Conservation (phyloP, 2,888 invertebrate species). For the Drosophila prostipennis region DNA sequence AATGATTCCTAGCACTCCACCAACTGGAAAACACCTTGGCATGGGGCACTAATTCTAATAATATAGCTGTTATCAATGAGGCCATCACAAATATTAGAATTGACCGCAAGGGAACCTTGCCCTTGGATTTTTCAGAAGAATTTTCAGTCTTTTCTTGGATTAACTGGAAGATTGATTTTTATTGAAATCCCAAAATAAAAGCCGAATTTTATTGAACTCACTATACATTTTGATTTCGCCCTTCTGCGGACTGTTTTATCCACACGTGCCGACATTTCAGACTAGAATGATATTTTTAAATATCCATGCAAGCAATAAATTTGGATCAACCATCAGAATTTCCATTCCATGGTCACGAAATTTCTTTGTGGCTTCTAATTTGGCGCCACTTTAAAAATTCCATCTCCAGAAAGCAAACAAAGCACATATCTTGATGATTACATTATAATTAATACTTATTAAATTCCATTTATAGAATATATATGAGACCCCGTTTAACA, state of each 20-base stretch:
- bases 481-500: background rate
- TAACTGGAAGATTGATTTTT: background rate
- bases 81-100: background rate
- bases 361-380: background rate
- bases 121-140: background rate
- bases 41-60: too few species aligned
- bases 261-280: background rate
- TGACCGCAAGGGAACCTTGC: background rate
- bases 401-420: background rate
- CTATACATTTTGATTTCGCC: background rate
- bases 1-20: too few species aligned
- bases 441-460: too few species aligned
- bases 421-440: too few species aligned
- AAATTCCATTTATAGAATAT: too few species aligned
- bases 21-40: too few species aligned
- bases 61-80: background rate
- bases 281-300: constrained; percentile 1
- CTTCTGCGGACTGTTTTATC: background rate
- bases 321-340: background rate
- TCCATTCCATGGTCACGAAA: background rate
- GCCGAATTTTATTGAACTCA: background rate
- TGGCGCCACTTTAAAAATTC: background rate
- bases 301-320: background rate
- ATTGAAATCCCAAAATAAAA: background rate
- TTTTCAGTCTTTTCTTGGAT: background rate